Evolutionary conservation across 2,888 invertebrate genomes (phyloP).

Genomic region (Nephrotoma flavescens): DNA sequence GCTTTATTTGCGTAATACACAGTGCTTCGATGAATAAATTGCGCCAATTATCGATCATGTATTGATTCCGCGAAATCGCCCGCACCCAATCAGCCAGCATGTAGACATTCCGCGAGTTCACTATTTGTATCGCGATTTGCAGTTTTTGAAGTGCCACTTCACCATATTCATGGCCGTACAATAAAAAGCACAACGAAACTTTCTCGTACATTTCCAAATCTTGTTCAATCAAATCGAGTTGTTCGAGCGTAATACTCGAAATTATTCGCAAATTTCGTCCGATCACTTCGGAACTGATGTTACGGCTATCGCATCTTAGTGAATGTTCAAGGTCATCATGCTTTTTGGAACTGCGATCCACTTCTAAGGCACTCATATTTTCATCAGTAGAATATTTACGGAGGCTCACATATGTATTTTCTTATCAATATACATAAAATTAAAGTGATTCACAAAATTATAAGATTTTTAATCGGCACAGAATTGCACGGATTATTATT

Average conservation of each 20-base stretch:
- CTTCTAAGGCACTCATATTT: not conserved
- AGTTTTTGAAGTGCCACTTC: not conserved
- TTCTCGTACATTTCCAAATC: constrained; percentile 27
- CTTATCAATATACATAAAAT: not conserved
- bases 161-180: constrained; percentile 2
- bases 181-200: constrained; percentile 15
- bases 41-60: constrained; percentile 20
- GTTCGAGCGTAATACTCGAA: constrained; percentile 11
- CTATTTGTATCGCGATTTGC: not conserved
- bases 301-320: not conserved
- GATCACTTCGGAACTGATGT: not conserved
- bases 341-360: not conserved
- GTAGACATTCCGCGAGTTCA: not conserved
- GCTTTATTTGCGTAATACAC: constrained; percentile 29
- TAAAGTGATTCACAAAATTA: not conserved
- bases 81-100: constrained; percentile 12
- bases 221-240: constrained; percentile 21
- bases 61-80: not conserved
- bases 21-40: constrained; percentile 32
- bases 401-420: not conserved
- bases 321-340: not conserved
- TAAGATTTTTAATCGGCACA: not conserved
- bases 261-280: not conserved
- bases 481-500: not conserved
- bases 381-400: not conserved